Percentiles rank a stretch among this genome's conserved stretches.
These are phyloP conservation scores for Acanthisitta chloris DNA, from an alignment of 2,113 vertebrate genomes.

Conservation along the genomic window DNA sequence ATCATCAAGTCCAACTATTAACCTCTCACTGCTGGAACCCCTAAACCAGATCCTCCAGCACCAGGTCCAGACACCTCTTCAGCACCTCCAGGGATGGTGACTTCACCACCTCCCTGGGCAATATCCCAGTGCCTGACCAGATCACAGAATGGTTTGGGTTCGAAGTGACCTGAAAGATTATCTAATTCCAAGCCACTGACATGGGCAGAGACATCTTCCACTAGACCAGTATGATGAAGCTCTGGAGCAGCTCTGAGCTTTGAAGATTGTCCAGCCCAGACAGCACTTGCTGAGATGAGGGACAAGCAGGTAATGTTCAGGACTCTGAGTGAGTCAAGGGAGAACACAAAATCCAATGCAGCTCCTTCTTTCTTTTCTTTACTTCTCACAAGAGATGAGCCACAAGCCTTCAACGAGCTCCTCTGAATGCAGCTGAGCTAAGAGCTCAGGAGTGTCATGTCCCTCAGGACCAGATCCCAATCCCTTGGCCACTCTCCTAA, in stretches of 20 bases:
- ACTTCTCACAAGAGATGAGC: not conserved
- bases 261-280: not conserved
- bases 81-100: too few species aligned
- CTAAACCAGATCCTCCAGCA: too few species aligned
- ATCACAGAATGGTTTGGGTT: not conserved
- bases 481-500: rapidly evolving
- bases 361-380: not conserved
- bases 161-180: not conserved
- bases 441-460: not conserved
- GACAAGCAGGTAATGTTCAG: not conserved
- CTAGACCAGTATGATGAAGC: not conserved
- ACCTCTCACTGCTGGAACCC: too few species aligned
- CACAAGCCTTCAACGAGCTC: not conserved
- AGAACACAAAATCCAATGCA: not conserved
- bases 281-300: not conserved
- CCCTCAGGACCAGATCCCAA: not conserved
- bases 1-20: too few species aligned
- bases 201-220: not conserved
- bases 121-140: too few species aligned
- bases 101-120: too few species aligned
- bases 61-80: too few species aligned
- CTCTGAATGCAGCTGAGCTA: not conserved
- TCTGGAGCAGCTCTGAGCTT: not conserved
- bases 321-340: not conserved
- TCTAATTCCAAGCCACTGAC: not conserved